Evolutionary conservation across 2,113 vertebrate species (phyloP).

Genomic region (Trinectes maculatus): DNA sequence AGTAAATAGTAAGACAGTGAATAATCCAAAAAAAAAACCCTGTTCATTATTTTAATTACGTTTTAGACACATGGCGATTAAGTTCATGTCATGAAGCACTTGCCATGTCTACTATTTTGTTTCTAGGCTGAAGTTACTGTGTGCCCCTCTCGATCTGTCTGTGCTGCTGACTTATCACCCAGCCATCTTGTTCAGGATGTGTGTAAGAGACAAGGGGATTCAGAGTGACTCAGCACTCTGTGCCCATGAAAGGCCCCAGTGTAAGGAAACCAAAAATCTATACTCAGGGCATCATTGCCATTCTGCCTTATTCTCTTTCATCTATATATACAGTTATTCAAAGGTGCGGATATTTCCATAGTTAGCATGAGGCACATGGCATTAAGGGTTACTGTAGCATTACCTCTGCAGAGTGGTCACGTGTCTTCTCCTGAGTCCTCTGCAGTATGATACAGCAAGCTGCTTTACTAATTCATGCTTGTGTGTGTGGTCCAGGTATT

Average conservation of each 20-base stretch:
- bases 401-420: slow-evolving; percentile 28
- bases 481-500: not conserved
- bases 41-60: not conserved
- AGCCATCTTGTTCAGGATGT: slow-evolving; percentile 43
- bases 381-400: not conserved
- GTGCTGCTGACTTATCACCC: slow-evolving; percentile 1
- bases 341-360: not conserved
- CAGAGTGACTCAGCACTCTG: slow-evolving; percentile 58
- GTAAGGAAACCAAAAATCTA: too few relatives aligned
- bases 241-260: not conserved
- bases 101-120: not conserved
- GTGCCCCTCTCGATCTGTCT: not conserved
- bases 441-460: slow-evolving; percentile 35
- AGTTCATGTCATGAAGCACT: not conserved
- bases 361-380: not conserved
- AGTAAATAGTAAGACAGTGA: too few relatives aligned
- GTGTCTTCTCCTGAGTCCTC: slow-evolving; percentile 19
- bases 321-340: not conserved
- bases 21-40: too few relatives aligned
- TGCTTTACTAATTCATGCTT: slow-evolving; percentile 55
- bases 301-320: not conserved
- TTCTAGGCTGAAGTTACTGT: not conserved
- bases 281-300: not conserved
- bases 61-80: not conserved
- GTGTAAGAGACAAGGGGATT: slow-evolving; percentile 7